Conservation (phyloP, 2,888 invertebrate species). For the Hyalella azteca region DNA sequence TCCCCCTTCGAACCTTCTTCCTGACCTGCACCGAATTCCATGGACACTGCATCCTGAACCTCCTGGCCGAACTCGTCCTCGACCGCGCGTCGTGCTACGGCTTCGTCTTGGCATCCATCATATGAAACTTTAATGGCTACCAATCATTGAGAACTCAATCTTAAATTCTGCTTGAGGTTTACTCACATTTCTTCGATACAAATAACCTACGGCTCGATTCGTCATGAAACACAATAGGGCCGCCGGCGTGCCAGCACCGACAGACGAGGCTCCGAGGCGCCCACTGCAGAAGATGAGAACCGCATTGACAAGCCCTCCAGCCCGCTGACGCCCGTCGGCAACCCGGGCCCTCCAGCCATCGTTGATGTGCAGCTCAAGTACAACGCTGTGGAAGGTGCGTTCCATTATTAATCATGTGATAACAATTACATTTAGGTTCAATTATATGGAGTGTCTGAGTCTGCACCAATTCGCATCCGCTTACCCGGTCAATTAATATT, state of each 20-base stretch:
- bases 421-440: no score
- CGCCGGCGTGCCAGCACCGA: conserved; percentile 86
- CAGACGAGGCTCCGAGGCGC: conserved; percentile 76
- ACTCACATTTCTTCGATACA: not conserved
- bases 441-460: no score
- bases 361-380: conserved; percentile 94
- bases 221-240: conserved; percentile 38
- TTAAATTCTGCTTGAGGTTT: not conserved
- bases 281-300: conserved; percentile 88
- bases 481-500: not conserved
- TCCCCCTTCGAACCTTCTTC: not conserved
- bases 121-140: not conserved
- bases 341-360: conserved; percentile 85
- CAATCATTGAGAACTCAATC: not conserved
- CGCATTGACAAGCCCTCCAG: conserved; percentile 89
- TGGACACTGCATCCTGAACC: not conserved
- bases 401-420: no score
- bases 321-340: conserved; percentile 80
- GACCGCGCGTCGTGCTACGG: not conserved
- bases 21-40: not conserved
- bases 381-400: conserved; percentile 90
- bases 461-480: not conserved
- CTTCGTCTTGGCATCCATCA: not conserved
- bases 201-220: no score
- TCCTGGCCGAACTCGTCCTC: not conserved